Base-by-base conservation (phyloP, 37 sponge, comb jelly and placozoan genomes). In the Cladorhizidae sp. region DNA sequence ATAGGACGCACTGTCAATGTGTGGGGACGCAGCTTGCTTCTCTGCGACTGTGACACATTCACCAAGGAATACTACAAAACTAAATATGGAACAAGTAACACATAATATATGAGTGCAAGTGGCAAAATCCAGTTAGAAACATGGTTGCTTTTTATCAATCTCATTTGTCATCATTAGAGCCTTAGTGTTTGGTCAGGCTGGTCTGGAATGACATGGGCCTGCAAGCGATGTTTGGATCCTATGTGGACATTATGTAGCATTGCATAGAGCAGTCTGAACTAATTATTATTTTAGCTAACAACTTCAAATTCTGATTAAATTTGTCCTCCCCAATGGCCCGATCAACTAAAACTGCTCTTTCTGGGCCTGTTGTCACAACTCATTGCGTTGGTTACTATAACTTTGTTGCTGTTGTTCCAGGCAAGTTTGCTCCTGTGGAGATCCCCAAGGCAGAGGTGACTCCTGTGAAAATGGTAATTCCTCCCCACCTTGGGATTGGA, bases 401-500 rank as follows among this genome's bases (percentile, higher is more conserved):
- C 14, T 20, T 74, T 32, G 56, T 1, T 26, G 0, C 29, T 77
- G 12, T 14, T 41, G 0, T 65, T 51, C 26, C 83, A 97, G 97
- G 83, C 26, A 83, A 74, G 15, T 86, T 95, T 70, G 80, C 85
- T 29, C 80, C 85, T 0, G 54, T 97, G 23, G 73, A 91, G 12
- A 31, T 87, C 32, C 87, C 85, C 28, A 56, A 68, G 29, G 86
- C 85, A 8, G 64, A 75, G 14, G 80, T 63, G 28, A 77, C 93
- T 26, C 40, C 37, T 0, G 15, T 51, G 6, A 76, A 83, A 40
- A 72, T 57, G 36, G 88, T 91, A 74, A 23, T 89, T 20, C 95
- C 99, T 36, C 99, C 99, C 23, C 92, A 94, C 86, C 88, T 89
- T 64, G 99, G 97, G 32, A 94, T 94, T 82, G 99, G 99, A 42